A percentile compares a stretch with the other conserved stretches of the same genome.
phyloP scores from a whole-genome alignment of 2,113 vertebrate species.

The Rhegmatorhina hoffmannsi region DNA sequence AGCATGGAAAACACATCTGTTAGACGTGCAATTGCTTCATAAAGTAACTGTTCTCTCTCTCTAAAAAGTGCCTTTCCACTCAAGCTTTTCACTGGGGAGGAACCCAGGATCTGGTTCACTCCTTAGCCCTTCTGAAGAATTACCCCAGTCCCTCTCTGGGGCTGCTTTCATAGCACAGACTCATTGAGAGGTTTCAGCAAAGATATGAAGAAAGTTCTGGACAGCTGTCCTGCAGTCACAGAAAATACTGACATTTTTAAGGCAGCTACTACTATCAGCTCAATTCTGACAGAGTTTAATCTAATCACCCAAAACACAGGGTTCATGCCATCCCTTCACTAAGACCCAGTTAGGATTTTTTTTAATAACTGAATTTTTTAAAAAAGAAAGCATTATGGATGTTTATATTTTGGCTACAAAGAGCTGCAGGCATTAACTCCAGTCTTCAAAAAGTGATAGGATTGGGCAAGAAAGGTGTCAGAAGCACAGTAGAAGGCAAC shows the following conservation, averaged over 20 bases:
- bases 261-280: background rate
- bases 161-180: background rate
- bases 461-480: background rate
- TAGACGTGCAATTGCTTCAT: background rate
- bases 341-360: background rate
- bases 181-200: background rate
- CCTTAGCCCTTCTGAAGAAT: background rate
- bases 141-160: background rate
- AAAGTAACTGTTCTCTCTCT: background rate
- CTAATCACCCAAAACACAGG: background rate
- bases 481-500: background rate
- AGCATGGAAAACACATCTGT: slow-evolving; percentile 36
- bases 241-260: background rate
- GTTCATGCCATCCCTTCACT: background rate
- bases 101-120: background rate
- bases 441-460: background rate
- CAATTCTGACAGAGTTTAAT: background rate
- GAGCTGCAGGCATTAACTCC: background rate
- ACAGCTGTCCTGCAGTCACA: background rate
- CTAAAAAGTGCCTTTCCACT: background rate
- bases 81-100: background rate
- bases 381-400: background rate
- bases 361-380: background rate
- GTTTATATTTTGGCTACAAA: background rate
- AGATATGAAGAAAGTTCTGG: background rate